These are phyloP conservation scores for Brassicogethes aeneus DNA, from an alignment of 2,888 invertebrate species.

Conservation along the genomic window DNA sequence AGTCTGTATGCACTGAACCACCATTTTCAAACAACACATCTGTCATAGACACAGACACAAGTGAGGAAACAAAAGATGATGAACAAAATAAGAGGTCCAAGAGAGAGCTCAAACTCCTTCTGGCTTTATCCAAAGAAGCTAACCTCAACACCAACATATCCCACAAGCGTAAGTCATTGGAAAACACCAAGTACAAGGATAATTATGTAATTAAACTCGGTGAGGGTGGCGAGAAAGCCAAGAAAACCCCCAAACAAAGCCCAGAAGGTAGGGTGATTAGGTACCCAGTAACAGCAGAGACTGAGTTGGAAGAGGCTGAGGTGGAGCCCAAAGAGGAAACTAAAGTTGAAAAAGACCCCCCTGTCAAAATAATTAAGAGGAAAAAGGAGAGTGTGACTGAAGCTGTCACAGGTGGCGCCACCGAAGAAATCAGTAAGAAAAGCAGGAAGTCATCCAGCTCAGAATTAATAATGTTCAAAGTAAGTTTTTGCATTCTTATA, in stretches of 20 bases:
- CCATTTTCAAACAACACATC: not conserved
- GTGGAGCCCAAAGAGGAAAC: slow-evolving; percentile 4
- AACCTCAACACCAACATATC: slow-evolving; percentile 49
- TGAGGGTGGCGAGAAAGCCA: slow-evolving; percentile 3
- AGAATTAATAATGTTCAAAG: slow-evolving; percentile 24
- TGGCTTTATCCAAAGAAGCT: slow-evolving; percentile 59
- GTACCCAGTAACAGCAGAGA: slow-evolving; percentile 31
- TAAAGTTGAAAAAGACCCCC: slow-evolving; percentile 9
- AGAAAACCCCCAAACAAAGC: slow-evolving; percentile 7
- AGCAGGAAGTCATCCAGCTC: slow-evolving; percentile 16
- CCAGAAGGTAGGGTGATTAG: slow-evolving; percentile 9
- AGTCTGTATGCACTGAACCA: too few relatives aligned
- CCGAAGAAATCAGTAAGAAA: slow-evolving; percentile 17
- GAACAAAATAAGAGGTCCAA: slow-evolving; percentile 11
- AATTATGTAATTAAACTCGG: not conserved
- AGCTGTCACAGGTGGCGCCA: slow-evolving; percentile 18
- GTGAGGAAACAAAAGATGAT: slow-evolving; percentile 3
- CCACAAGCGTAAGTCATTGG: slow-evolving; percentile 41
- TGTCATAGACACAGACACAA: slow-evolving; percentile 1
- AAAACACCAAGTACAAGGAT: slow-evolving; percentile 12
- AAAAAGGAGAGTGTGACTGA: slow-evolving; percentile 23
- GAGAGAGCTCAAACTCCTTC: slow-evolving; percentile 52
- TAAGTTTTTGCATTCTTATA: slow-evolving; percentile 10
- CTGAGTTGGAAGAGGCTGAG: slow-evolving; percentile 24
- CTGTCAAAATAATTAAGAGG: slow-evolving; percentile 15